These are phyloP conservation scores for Pseudomyrmex concolor DNA, from an alignment of 1,140 invertebrate genomes.

Conservation along the genomic window DNA sequence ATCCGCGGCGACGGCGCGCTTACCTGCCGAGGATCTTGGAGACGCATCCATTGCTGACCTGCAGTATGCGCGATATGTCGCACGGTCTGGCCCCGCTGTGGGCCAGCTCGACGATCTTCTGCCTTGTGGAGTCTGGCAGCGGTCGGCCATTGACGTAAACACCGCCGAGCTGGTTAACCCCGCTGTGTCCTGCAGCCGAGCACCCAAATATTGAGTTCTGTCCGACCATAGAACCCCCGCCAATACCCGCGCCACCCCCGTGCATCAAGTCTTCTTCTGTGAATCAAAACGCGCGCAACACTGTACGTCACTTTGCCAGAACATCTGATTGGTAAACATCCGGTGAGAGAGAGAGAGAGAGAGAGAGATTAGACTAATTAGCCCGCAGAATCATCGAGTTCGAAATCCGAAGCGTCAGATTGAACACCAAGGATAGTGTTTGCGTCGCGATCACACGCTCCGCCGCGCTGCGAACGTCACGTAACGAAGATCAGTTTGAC, in stretches of 20 bases:
- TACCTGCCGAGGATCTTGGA: constrained; percentile 98
- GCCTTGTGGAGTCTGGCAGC: constrained; percentile 97
- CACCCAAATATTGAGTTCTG: constrained; percentile 90
- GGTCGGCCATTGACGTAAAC: constrained; percentile 99
- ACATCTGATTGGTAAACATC: constrained; percentile 64
- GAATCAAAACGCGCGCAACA: constrained; percentile 76
- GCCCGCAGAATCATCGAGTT: constrained; percentile 23
- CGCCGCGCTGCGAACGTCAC: constrained; percentile 34
- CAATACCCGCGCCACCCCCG: constrained; percentile 82
- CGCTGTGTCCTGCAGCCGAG: constrained; percentile 95
- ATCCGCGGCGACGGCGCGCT: constrained; percentile 74
- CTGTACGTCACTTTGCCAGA: constrained; percentile 69
- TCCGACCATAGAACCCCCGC: constrained; percentile 84
- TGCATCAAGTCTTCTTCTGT: constrained; percentile 85
- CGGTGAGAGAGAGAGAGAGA: too few relatives aligned
- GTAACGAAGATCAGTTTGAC: constrained; percentile 59
- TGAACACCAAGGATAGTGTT: constrained; percentile 46
- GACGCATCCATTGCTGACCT: constrained; percentile 98
- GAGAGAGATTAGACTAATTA: constrained; percentile 65
- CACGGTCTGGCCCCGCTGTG: constrained; percentile 98
- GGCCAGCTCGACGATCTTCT: constrained; percentile 99
- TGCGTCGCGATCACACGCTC: constrained; percentile 52
- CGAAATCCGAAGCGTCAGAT: constrained; percentile 44
- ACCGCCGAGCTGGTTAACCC: constrained; percentile 99
- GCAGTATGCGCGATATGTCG: constrained; percentile 98